Evolutionary conservation across 2,113 vertebrate species (phyloP).

Genomic region (Acrocephalus kingi): DNA sequence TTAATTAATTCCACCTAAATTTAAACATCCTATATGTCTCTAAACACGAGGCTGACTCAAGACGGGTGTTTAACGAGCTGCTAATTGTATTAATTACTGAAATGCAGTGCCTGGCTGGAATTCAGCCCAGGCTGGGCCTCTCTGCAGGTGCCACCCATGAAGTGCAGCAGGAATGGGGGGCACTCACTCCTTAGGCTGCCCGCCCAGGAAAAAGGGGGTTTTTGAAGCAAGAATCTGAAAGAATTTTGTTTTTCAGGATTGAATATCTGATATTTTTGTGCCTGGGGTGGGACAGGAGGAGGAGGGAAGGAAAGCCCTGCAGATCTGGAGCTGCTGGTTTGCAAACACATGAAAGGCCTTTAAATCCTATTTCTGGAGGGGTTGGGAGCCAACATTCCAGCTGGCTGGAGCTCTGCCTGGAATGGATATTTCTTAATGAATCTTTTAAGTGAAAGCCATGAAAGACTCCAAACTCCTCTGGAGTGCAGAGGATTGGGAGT

Average conservation of each 20-base stretch:
- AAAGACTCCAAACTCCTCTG: background rate
- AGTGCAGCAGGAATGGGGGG: background rate
- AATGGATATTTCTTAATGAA: slow-evolving; percentile 37
- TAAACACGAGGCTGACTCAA: slow-evolving; percentile 64
- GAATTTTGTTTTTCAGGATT: background rate
- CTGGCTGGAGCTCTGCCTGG: slow-evolving; percentile 38
- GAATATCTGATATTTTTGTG: background rate
- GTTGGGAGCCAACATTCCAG: slow-evolving; percentile 11
- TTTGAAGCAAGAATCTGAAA: background rate
- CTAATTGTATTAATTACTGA: slow-evolving; percentile 65
- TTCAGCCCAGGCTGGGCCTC: slow-evolving; percentile 54
- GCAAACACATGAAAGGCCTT: slow-evolving; percentile 4
- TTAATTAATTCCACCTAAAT: slow-evolving; percentile 75
- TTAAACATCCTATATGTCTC: slow-evolving; percentile 63
- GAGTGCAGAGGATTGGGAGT: background rate
- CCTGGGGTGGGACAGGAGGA: background rate
- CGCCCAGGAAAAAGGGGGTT: background rate
- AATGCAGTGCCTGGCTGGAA: slow-evolving; percentile 43
- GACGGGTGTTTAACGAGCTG: slow-evolving; percentile 65
- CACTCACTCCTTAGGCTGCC: background rate
- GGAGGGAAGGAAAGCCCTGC: background rate
- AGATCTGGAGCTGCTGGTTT: background rate
- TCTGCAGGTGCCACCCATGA: background rate
- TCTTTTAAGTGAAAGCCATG: background rate
- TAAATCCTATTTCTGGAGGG: background rate